Conservation (phyloP, 2,113 vertebrate genomes). For the Xiphorhynchus elegans region DNA sequence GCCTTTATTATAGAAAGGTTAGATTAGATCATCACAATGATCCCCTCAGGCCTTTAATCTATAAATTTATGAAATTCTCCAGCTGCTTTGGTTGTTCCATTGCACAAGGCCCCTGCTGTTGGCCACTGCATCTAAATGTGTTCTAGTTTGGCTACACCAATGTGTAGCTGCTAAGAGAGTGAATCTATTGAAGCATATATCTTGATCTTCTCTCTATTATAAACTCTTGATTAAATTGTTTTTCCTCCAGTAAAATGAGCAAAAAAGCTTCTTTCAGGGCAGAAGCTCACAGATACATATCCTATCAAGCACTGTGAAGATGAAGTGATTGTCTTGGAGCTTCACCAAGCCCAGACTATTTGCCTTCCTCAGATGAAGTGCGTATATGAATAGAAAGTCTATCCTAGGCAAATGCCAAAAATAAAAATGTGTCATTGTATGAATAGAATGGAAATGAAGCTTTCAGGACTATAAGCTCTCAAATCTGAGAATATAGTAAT, state of each 20-base stretch:
- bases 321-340: background rate
- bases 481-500: background rate
- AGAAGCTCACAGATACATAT: background rate
- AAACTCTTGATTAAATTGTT: background rate
- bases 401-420: background rate
- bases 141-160: background rate
- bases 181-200: background rate
- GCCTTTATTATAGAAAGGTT: conserved; percentile 8
- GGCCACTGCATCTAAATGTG: background rate
- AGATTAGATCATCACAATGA: background rate
- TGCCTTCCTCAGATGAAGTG: background rate
- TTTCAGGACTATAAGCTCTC: background rate
- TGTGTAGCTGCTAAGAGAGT: background rate
- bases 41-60: conserved; percentile 14
- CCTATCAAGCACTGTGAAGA: background rate
- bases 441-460: background rate
- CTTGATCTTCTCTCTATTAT: background rate
- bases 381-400: background rate
- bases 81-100: background rate
- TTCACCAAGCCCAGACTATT: background rate
- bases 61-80: background rate
- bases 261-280: background rate
- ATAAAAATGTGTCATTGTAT: background rate
- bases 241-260: background rate
- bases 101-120: background rate